Percentiles rank a stretch among this genome's conserved stretches.
These are phyloP conservation scores for Tolmerus cingulatus DNA, from an alignment of 2,888 invertebrate species.

Conservation along the genomic window DNA sequence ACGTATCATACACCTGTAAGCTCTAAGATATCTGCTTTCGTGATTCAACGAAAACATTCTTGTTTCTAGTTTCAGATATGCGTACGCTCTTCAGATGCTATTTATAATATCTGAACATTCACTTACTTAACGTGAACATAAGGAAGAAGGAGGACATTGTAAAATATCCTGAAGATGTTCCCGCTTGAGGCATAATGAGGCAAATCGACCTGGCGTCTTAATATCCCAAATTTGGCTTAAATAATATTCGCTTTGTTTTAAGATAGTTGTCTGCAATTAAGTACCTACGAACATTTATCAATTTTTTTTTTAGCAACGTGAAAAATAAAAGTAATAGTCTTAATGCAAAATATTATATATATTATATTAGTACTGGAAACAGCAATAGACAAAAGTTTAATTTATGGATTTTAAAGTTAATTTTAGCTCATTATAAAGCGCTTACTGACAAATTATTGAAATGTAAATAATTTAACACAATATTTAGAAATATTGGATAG, in stretches of 20 bases:
- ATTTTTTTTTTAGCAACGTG: not conserved
- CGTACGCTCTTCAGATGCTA: not conserved
- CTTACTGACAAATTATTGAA: not conserved
- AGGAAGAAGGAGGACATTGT: not conserved
- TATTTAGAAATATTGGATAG: too few species aligned
- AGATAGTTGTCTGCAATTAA: not conserved
- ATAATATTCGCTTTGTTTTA: not conserved
- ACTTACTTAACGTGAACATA: not conserved
- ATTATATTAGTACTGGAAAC: too few species aligned
- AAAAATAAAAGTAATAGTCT: not conserved
- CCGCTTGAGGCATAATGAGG: not conserved
- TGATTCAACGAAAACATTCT: not conserved
- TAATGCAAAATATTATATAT: not conserved
- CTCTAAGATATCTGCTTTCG: not conserved
- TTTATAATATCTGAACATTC: not conserved
- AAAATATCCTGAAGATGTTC: not conserved
- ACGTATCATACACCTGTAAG: too few species aligned
- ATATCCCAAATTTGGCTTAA: not conserved
- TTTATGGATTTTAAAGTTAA: not conserved
- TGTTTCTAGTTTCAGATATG: not conserved
- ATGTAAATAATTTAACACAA: not conserved
- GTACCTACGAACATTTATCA: not conserved
- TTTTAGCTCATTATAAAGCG: not conserved
- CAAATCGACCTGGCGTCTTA: not conserved
- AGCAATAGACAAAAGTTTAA: not conserved